phyloP scores from a whole-genome alignment of 2,888 invertebrate genomes.

The Lycaena phlaeas region DNA sequence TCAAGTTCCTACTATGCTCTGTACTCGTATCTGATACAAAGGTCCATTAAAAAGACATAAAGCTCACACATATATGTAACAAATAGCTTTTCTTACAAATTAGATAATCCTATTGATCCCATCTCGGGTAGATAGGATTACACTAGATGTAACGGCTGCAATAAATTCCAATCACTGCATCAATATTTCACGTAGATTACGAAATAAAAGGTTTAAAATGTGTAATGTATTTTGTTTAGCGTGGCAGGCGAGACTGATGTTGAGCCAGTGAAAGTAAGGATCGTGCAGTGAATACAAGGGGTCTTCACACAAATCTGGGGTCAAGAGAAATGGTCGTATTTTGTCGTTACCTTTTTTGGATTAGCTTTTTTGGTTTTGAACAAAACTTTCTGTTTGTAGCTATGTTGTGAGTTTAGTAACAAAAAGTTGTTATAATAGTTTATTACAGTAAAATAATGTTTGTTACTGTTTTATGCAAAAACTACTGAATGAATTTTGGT shows the following conservation, averaged over 20 bases:
- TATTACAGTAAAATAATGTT: too few species aligned
- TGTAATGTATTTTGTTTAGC: conserved; percentile 34
- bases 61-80: neutral
- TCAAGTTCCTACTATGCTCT: too few species aligned
- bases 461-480: too few species aligned
- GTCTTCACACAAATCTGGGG: conserved; percentile 32
- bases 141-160: too few species aligned
- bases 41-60: too few species aligned
- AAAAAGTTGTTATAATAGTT: too few species aligned
- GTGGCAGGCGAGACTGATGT: conserved; percentile 47
- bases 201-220: conserved; percentile 26
- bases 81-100: neutral
- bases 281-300: conserved; percentile 37
- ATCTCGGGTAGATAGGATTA: too few species aligned
- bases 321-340: conserved; percentile 18
- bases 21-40: too few species aligned
- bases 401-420: too few species aligned
- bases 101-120: neutral
- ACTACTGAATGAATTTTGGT: too few species aligned
- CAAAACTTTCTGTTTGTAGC: neutral
- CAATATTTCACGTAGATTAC: conserved; percentile 22
- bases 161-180: conserved; percentile 3
- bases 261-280: conserved; percentile 48
- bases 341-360: conserved; percentile 1
- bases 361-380: neutral